Evolutionary conservation across 1,140 invertebrate species (phyloP).

Genomic region (Aleiodes sp.): DNA sequence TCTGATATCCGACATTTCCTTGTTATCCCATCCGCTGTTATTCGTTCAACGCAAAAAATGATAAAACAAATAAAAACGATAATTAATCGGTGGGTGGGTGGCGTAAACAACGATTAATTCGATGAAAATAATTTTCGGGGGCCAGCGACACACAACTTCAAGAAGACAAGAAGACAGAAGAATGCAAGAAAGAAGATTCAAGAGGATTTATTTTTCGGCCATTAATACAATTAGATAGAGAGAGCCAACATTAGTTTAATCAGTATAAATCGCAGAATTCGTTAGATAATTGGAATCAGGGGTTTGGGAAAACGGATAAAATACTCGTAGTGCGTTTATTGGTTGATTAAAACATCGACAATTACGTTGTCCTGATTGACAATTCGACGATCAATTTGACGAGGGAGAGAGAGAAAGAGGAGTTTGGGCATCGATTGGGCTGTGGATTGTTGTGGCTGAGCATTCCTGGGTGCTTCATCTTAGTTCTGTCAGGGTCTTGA

Average conservation of each 20-base stretch:
- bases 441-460: constrained; percentile 50
- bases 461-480: constrained; percentile 52
- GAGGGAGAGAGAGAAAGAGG: constrained; percentile 36
- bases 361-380: constrained; percentile 21
- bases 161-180: constrained; percentile 63
- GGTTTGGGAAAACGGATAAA: too few species aligned
- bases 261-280: too few species aligned
- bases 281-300: too few species aligned
- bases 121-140: neutral
- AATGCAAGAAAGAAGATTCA: constrained; percentile 64
- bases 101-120: constrained; percentile 39
- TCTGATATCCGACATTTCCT: too few species aligned
- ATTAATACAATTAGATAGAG: constrained; percentile 30
- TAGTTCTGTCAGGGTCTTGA: constrained; percentile 47
- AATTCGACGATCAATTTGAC: constrained; percentile 26
- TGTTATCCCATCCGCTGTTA: too few species aligned
- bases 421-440: constrained; percentile 34
- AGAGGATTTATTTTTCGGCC: constrained; percentile 52
- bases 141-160: constrained; percentile 58
- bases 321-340: too few species aligned
- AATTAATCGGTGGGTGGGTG: constrained; percentile 24
- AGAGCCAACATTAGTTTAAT: neutral
- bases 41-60: neutral
- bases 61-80: neutral
- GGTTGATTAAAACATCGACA: too few species aligned